A percentile compares a stretch with the other conserved stretches of the same genome.
phyloP scores from a whole-genome alignment of 2,113 vertebrate genomes.

The Nothoprocta perdicaria region DNA sequence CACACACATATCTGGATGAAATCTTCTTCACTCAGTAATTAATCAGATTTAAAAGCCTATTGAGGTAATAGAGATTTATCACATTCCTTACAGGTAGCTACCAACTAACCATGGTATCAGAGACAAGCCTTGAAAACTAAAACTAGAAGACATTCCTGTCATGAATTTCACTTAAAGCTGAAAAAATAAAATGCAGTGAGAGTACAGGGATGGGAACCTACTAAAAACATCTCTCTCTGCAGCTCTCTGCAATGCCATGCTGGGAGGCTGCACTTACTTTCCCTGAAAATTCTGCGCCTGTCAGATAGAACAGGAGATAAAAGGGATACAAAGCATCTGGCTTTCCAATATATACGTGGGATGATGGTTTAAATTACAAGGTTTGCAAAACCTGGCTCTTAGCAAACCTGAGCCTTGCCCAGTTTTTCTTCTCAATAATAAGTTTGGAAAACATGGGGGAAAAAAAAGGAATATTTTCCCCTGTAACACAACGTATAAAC shows the following conservation, averaged over 20 bases:
- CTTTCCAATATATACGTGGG: neutral
- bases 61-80: neutral
- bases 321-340: constrained; percentile 45
- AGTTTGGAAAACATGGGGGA: constrained; percentile 13
- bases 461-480: constrained; percentile 23
- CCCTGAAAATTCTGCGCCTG: neutral
- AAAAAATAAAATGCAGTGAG: constrained; percentile 13
- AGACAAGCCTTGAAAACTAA: constrained; percentile 4
- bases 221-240: neutral
- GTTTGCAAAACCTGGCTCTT: constrained; percentile 10
- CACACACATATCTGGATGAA: neutral
- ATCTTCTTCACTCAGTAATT: constrained; percentile 23
- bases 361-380: constrained; percentile 48
- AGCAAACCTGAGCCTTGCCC: constrained; percentile 1
- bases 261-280: constrained; percentile 32
- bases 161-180: neutral
- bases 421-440: neutral
- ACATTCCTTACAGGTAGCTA: constrained; percentile 15
- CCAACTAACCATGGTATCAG: constrained; percentile 1
- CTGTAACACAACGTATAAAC: neutral
- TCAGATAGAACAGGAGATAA: constrained; percentile 46
- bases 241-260: neutral
- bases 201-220: constrained; percentile 6
- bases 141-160: constrained; percentile 14
- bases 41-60: constrained; percentile 17